Percentiles rank a stretch among this genome's conserved stretches.
Conservation (phyloP, 1,140 invertebrate genomes). For the Triops cancriformis region DNA sequence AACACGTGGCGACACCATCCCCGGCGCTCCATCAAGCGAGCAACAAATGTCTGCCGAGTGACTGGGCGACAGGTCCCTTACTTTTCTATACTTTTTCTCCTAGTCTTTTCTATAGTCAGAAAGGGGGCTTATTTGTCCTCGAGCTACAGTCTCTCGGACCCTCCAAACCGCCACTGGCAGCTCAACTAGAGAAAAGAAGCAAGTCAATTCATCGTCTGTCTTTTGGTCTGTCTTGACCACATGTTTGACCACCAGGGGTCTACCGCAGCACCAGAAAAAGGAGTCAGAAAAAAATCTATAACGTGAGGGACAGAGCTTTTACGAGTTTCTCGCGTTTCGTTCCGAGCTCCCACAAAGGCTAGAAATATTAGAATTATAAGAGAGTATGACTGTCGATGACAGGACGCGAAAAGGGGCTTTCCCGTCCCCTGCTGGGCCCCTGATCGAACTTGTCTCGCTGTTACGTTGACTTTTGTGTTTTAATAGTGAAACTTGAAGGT, state of each 20-base stretch:
- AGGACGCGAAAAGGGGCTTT: not conserved
- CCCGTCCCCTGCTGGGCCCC: not conserved
- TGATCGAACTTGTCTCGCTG: constrained; percentile 1
- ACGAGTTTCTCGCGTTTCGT: not conserved
- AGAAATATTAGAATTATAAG: constrained; percentile 11
- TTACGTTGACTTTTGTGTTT: not conserved
- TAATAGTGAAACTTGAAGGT: not conserved
- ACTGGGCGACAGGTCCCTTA: not conserved
- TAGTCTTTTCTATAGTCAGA: not conserved
- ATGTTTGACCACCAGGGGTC: constrained; percentile 12
- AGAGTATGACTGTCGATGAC: not conserved
- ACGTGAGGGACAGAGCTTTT: not conserved
- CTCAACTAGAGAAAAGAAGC: not conserved
- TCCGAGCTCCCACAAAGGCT: not conserved
- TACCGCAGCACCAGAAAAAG: not conserved
- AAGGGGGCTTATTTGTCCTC: constrained; percentile 2
- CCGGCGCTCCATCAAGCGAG: not conserved
- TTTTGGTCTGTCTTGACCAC: not conserved
- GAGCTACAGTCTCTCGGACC: not conserved
- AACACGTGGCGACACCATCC: not conserved
- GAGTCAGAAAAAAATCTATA: not conserved
- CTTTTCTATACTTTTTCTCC: not conserved
- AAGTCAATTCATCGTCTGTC: constrained; percentile 5
- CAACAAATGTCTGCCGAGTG: constrained; percentile 5
- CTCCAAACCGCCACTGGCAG: constrained; percentile 3